Evolutionary conservation across 1,140 invertebrate genomes (phyloP).

Genomic region (Bombus vancouverensis): DNA sequence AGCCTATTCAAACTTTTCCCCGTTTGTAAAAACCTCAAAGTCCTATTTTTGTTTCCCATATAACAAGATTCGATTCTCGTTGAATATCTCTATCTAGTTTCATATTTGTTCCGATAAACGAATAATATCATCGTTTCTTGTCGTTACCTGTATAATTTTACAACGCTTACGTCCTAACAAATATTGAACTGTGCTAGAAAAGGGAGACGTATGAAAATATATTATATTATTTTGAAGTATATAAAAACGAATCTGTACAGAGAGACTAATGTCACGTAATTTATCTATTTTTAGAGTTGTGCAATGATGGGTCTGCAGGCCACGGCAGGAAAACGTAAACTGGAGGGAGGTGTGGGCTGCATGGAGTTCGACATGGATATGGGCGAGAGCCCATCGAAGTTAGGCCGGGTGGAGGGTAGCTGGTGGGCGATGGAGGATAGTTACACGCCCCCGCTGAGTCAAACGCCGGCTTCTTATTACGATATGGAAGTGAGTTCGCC

Average conservation of each 20-base stretch:
- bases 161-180: neutral
- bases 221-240: neutral
- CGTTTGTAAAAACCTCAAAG: neutral
- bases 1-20: neutral
- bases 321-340: slow-evolving; percentile 88
- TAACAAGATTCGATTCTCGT: neutral
- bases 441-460: slow-evolving; percentile 71
- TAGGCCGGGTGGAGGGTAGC: slow-evolving; percentile 79
- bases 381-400: slow-evolving; percentile 80
- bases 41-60: too few relatives aligned
- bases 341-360: slow-evolving; percentile 83
- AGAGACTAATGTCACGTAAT: neutral
- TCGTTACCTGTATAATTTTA: neutral
- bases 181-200: neutral
- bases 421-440: slow-evolving; percentile 81
- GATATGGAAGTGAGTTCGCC: slow-evolving; percentile 75
- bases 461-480: slow-evolving; percentile 71
- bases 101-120: neutral
- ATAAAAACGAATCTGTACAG: neutral
- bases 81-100: neutral
- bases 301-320: slow-evolving; percentile 90
- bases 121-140: neutral
- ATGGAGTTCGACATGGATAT: slow-evolving; percentile 82
- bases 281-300: slow-evolving; percentile 85
- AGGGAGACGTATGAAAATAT: neutral